Conservation (phyloP, 2,888 invertebrate species). For the Sericinus montela region DNA sequence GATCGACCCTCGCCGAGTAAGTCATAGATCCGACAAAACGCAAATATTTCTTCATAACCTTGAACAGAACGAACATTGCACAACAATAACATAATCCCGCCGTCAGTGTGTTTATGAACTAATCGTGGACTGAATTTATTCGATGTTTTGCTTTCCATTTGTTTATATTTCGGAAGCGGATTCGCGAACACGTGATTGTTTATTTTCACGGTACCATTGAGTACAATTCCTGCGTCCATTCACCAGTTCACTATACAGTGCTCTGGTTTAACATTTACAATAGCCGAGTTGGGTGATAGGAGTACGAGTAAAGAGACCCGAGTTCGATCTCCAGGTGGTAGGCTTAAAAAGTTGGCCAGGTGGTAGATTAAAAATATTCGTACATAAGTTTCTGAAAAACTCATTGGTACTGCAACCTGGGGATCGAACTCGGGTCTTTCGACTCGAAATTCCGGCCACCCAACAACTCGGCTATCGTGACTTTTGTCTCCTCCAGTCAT, state of each 20-base stretch:
- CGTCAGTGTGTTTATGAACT: not conserved
- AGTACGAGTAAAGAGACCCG: no score
- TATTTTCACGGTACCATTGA: constrained; percentile 1
- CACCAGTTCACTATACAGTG: not conserved
- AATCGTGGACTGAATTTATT: not conserved
- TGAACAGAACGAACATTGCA: not conserved
- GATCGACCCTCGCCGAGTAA: not conserved
- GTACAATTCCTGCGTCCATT: not conserved
- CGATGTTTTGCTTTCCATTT: not conserved
- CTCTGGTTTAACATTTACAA: no score
- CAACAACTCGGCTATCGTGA: no score
- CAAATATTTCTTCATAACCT: not conserved
- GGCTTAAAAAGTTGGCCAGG: no score
- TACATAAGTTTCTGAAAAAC: no score
- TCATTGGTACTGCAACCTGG: no score
- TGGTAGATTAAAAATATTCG: no score
- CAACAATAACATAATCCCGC: not conserved
- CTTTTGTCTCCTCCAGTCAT: no score
- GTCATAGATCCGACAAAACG: not conserved
- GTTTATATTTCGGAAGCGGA: not conserved
- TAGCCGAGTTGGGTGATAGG: not conserved
- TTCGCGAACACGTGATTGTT: not conserved
- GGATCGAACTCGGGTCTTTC: no score
- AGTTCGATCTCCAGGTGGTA: no score
- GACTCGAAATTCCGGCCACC: no score